Evolutionary conservation across 2,797 vertebrate species (phyloP).

Genomic region (Pyrocephalus nanus): DNA sequence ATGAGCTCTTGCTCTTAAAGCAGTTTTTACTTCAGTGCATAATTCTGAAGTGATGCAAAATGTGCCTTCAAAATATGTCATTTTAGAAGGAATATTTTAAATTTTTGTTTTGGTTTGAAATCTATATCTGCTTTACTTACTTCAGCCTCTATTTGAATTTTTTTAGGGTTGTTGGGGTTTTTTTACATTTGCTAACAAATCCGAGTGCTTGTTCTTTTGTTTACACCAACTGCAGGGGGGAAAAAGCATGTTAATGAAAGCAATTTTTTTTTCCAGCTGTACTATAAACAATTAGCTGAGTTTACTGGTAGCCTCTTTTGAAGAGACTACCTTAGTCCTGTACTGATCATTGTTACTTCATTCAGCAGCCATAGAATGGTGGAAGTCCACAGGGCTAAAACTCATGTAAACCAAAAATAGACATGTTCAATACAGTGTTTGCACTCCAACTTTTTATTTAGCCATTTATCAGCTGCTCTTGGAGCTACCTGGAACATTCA

Average conservation of each 20-base stretch:
- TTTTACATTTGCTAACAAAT: neutral
- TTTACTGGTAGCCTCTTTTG: neutral
- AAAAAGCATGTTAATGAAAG: neutral
- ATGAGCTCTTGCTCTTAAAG: too few species aligned
- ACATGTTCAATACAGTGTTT: neutral
- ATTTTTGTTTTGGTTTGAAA: too few species aligned
- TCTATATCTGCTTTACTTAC: too few species aligned
- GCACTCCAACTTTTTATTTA: neutral
- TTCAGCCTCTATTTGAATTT: neutral
- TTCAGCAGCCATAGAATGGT: neutral
- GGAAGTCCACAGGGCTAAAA: neutral
- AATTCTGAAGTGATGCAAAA: too few species aligned
- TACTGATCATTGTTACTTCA: neutral
- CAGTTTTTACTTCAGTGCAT: too few species aligned
- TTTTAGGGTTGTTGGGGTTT: neutral
- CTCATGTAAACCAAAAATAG: neutral
- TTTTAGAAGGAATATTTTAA: too few species aligned
- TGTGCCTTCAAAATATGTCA: too few species aligned
- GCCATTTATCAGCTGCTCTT: neutral
- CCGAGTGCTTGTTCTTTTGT: neutral
- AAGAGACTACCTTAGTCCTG: neutral
- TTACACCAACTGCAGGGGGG: neutral
- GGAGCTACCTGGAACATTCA: neutral
- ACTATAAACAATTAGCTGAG: neutral
- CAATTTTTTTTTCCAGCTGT: neutral